Base-by-base conservation (phyloP, 2,113 vertebrate species). In the Lathamus discolor region DNA sequence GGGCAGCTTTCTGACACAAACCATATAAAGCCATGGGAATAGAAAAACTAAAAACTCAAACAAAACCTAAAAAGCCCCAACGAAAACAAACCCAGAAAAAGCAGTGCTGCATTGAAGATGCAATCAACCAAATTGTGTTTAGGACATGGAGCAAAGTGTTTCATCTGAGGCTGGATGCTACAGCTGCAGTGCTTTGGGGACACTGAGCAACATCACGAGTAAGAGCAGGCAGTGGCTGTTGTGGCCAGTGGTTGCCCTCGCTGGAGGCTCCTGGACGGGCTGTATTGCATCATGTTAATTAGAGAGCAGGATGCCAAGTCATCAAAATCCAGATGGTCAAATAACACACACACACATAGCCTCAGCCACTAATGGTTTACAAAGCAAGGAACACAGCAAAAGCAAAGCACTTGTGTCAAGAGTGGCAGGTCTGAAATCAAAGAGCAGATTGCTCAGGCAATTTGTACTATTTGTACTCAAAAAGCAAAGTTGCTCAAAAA, bases 311-410 rank as follows among this genome's bases (percentile, higher is more conserved):
- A 59, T 52, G 72, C 59, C 74, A 88, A 76, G 35, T 74, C 49
- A 35, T 78, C 72, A 83, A 96, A 95, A 67, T 63, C 73, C 33
- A 92, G 54, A 48, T 95, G 52, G 92, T 94, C 46, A 43, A 83
- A 19, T 86, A 78, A 49, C 28, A 31, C 27, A 14, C 49, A 46
- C 14, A 25, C 22, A 7, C 27, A 55, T 55, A 17, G 64, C 35
- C 83, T 69, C 48, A 64, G 41, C n/a, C n/a, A 33, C 68, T 37
- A 49, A 48, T 37, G 27, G 49, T 74, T 66, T n/a, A 83, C 83
- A 70, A 61, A 28, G 49, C 49, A 0, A 67, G 43, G 54, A 46
- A 49, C 37, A 41, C 33, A 49, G 57, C n/a, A 52, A 28, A 78
- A 88, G 57, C 41, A 59, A 90, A 74, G 28, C 39, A 31, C 8